Percentiles rank a stretch among this genome's conserved stretches.
Evolutionary conservation across 2,113 vertebrate species (phyloP).

Genomic region (Burhinus oedicnemus): DNA sequence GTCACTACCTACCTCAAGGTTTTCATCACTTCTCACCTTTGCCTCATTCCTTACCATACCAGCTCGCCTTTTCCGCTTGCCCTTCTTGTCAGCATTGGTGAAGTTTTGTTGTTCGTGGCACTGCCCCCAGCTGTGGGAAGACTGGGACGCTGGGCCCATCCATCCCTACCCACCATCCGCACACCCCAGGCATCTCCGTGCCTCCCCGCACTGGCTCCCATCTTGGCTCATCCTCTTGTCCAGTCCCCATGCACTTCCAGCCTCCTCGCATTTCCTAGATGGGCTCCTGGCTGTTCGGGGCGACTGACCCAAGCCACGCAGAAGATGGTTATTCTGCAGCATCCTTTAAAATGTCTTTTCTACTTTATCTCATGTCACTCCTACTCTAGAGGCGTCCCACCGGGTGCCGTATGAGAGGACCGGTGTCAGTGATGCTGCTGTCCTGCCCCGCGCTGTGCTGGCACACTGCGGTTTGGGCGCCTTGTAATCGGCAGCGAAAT

Average conservation of each 20-base stretch:
- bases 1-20: constrained; percentile 62
- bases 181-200: neutral
- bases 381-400: accelerated
- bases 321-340: neutral
- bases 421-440: neutral
- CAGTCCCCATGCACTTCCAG: no score
- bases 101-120: neutral
- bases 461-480: neutral
- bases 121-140: neutral
- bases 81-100: neutral
- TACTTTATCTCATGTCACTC: neutral
- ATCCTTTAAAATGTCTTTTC: neutral
- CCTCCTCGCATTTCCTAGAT: neutral
- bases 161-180: neutral
- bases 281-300: neutral
- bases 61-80: neutral
- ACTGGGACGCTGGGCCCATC: neutral
- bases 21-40: neutral
- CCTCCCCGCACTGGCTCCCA: neutral
- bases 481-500: neutral
- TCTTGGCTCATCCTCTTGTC: neutral
- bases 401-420: accelerated
- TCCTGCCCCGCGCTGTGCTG: neutral
- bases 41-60: neutral
- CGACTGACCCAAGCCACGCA: neutral